Conservation (phyloP, 2,797 vertebrate species). For the Erpetoichthys calabaricus region DNA sequence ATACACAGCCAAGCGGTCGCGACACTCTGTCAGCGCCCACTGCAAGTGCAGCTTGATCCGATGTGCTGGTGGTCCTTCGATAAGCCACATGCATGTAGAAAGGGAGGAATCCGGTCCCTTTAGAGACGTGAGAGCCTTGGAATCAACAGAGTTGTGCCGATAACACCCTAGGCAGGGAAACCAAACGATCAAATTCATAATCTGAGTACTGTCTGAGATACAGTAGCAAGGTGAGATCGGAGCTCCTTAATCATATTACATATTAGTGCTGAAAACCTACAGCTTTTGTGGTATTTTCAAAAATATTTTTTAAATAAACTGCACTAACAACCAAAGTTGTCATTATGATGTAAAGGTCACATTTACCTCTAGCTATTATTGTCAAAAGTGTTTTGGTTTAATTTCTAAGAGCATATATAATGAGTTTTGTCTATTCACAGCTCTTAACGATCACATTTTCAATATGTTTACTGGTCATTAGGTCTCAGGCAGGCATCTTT, state of each 20-base stretch:
- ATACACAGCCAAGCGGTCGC: slow-evolving; percentile 74
- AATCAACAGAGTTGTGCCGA: slow-evolving; percentile 51
- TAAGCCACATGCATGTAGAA: slow-evolving; percentile 78
- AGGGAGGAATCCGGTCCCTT: slow-evolving; percentile 59
- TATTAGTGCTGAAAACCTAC: not conserved
- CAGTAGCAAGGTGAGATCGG: not conserved
- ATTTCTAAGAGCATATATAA: too few species aligned
- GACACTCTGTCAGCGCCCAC: slow-evolving; percentile 69
- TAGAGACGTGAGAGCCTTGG: slow-evolving; percentile 34
- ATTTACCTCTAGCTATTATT: too few species aligned
- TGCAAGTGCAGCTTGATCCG: slow-evolving; percentile 71
- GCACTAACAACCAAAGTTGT: too few species aligned
- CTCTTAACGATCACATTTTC: too few species aligned
- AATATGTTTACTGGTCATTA: too few species aligned
- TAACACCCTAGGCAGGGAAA: slow-evolving; percentile 62
- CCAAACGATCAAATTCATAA: slow-evolving; percentile 4
- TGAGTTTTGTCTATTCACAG: too few species aligned
- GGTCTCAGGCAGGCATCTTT: too few species aligned
- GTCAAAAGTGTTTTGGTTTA: too few species aligned
- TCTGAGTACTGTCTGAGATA: not conserved
- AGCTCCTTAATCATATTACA: not conserved
- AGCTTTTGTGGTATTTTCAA: too few species aligned
- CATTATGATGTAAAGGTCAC: too few species aligned
- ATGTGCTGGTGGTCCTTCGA: slow-evolving; percentile 49
- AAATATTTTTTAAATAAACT: too few species aligned